Base-by-base conservation (phyloP, 2,113 vertebrate species). In the Chionomys nivalis region DNA sequence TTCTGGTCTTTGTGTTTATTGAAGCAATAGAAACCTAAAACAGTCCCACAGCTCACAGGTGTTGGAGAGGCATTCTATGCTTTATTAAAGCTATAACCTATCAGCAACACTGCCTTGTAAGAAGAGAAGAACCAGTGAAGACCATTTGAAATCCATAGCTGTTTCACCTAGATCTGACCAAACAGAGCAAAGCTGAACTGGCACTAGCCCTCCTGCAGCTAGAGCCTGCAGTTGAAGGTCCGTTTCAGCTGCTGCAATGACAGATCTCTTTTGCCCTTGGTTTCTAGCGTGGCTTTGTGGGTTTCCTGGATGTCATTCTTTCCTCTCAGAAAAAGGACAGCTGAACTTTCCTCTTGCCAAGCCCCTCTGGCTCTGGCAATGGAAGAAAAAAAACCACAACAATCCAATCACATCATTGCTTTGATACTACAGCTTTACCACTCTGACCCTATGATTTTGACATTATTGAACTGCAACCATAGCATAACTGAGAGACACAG, bases 261-360 rank as follows among this genome's bases (percentile, higher is more conserved):
- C 31, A 73, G 4, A 23, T 75, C 70, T 70, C 72, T 26, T 89
- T 63, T 89, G 52, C 39, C 42, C 42, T 63, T 89, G 83, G n/a
- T 52, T 94, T n/a, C 91, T 77, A 47, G 12, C 9, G 4, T 31
- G 83, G 49, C 36, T 94, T 90, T 91, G 44, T 44, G 78, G 10
- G 31, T 31, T 72, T 61, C 7, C 47, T 93, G 58, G 72, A 76
- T 52, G 11, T 36, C 28, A 24, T 33, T 87, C 82, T 58, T 7
- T 55, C 55, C 14, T 49, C 36, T 91, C 75, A 70, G 31, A 31
- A 36, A 63, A 83, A 90, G 28, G 55, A 42, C 52, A 68, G 66
- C 39, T 87, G 78, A 5, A n/a, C 86, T 58, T 81, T 75, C 42
- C 21, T 58, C 42, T 94, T 89, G n/a, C 83, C 72, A 95, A 85